Base-by-base conservation (phyloP, 2,797 vertebrate genomes). In the Sebastolobus altivelis region DNA sequence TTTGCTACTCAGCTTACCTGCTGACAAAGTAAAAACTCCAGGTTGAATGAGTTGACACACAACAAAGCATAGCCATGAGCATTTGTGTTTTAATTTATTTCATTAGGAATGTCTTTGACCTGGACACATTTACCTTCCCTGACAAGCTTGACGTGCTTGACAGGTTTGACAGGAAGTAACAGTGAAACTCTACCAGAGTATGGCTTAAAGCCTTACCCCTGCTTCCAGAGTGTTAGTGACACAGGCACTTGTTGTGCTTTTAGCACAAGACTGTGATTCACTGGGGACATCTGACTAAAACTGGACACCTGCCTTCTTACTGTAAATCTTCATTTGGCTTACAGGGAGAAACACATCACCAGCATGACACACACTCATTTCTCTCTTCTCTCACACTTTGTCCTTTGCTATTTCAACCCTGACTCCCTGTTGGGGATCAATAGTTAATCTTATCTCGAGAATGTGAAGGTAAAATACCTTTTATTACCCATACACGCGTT, bases 91-190 rank as follows among this genome's bases (percentile, higher is more conserved):
- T 38, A 1, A 63, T 82, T 86, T 52, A 58, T 91, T 93, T 81
- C 31, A 66, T 89, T 83, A 71, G 70, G 55, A 87, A 77, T 60
- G 60, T 87, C 43, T 87, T 82, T 74, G 81, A 89, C 86, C 90
- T 58, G 0, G 25, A 73, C 55, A 81, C 66, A 68, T 11, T 72
- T 6, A 65, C 14, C 55, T 63, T 76, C 33, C 60, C 56, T 43
- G 4, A 81, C 37, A 77, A 43, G 68, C 60, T 63, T 43, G 3
- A 80, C 35, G 77, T 40, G 67, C 59, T 62, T 40, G 3, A 80
- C 37, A 85, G 27, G 65, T 16, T 69, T 40, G 29, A 77, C 37
- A 79, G 56, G 65, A 75, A 20, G 62, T 37, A 5, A 72, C 9
- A n/a, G 76, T 58, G 62, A 60, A 86, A 80, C 55, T 70, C 38